phyloP scores from a whole-genome alignment of 64 coral and sea anemone genomes.

The Astreopora myriophthalma region DNA sequence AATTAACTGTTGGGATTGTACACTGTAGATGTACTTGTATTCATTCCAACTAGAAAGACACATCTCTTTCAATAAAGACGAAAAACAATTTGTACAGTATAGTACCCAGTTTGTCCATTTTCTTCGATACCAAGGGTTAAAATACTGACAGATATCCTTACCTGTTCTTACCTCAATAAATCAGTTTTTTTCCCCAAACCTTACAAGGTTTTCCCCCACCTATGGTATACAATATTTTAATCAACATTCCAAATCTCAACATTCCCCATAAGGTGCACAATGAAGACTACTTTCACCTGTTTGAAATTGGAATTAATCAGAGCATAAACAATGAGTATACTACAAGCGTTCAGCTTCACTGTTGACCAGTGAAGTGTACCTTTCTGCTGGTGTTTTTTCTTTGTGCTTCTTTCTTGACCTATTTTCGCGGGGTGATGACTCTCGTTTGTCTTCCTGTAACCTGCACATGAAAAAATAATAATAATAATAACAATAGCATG shows the following conservation, averaged over 20 bases:
- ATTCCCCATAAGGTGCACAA: neutral
- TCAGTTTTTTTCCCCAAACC: neutral
- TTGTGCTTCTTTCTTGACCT: neutral
- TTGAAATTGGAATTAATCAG: neutral
- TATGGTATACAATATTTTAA: no score
- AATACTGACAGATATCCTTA: neutral
- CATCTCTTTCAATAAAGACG: no score
- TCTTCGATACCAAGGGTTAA: no score
- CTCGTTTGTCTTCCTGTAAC: neutral
- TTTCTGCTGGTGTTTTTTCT: conserved; percentile 31
- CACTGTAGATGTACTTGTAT: no score
- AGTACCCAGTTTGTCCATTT: no score
- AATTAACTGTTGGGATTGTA: no score
- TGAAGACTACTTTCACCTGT: neutral
- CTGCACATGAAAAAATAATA: neutral
- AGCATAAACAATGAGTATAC: neutral
- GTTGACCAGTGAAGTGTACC: neutral
- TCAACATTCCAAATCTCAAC: neutral
- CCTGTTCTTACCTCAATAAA: neutral
- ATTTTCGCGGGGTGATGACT: neutral
- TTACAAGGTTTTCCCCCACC: neutral
- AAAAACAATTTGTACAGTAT: no score
- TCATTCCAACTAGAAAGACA: no score
- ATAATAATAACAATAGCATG: no score
- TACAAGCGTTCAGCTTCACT: neutral